Conservation (phyloP, 2,113 vertebrate genomes). For the Aptenodytes patagonicus region DNA sequence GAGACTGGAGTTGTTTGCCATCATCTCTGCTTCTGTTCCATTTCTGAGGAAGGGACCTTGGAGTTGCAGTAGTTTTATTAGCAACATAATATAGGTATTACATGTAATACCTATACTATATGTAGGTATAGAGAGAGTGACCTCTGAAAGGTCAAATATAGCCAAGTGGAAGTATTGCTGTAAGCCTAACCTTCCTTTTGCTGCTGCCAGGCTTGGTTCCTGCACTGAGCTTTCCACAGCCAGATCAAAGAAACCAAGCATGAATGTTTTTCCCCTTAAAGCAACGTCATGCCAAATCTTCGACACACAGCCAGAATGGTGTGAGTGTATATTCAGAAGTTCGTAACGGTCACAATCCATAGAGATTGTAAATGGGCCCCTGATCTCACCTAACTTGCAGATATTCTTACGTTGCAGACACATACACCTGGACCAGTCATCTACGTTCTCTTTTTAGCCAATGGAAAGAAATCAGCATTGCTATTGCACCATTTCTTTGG, state of each 20-base stretch:
- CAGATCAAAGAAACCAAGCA: slow-evolving; percentile 3
- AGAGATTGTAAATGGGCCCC: not conserved
- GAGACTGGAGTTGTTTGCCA: not conserved
- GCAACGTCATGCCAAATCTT: not conserved
- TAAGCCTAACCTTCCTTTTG: not conserved
- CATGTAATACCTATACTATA: not conserved
- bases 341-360: not conserved
- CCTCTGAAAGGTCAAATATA: not conserved
- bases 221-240: not conserved
- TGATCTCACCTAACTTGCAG: not conserved
- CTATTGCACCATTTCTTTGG: not conserved
- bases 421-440: not conserved
- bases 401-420: not conserved
- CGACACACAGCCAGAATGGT: not conserved
- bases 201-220: not conserved
- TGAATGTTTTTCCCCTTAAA: not conserved
- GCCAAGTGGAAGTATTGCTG: not conserved
- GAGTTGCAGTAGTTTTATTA: not conserved
- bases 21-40: not conserved
- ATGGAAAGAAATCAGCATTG: not conserved
- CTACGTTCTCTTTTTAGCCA: not conserved
- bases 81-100: not conserved
- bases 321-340: not conserved
- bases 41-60: not conserved
- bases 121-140: not conserved